phyloP scores from a whole-genome alignment of 2,113 vertebrate species.

The Brachypodius melanocephalos region DNA sequence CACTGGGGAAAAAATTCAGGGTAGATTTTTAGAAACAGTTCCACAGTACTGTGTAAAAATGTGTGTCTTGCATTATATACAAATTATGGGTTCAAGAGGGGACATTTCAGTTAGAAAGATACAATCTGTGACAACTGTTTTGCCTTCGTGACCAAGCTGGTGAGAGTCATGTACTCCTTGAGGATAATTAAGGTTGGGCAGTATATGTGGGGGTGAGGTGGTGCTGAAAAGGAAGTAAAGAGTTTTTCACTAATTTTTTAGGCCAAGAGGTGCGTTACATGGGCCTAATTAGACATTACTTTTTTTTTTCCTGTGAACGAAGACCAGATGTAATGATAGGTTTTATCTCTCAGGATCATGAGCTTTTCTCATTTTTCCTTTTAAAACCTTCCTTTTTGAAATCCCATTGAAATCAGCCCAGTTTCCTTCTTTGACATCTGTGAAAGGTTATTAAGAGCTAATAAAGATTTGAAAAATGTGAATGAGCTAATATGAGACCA shows the following conservation, averaged over 20 bases:
- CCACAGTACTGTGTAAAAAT: not conserved
- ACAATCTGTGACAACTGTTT: not conserved
- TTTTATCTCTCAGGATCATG: not conserved
- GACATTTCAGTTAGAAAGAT: not conserved
- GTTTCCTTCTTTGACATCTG: not conserved
- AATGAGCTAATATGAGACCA: not conserved
- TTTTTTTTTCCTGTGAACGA: not conserved
- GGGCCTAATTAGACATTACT: not conserved
- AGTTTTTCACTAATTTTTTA: not conserved
- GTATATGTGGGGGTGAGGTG: not conserved
- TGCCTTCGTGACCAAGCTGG: not conserved
- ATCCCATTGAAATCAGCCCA: not conserved
- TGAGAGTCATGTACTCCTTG: not conserved
- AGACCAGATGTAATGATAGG: not conserved
- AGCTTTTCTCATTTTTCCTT: not conserved
- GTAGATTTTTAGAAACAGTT: not conserved
- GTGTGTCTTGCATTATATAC: not conserved
- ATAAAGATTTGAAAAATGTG: constrained; percentile 3
- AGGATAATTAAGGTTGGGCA: not conserved
- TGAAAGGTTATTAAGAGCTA: not conserved
- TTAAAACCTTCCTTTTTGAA: not conserved
- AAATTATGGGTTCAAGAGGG: not conserved
- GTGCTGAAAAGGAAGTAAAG: not conserved
- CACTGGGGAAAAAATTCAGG: not conserved
- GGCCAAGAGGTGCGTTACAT: not conserved